Conservation (phyloP, 2,888 invertebrate genomes). For the Limenitis camilla region DNA sequence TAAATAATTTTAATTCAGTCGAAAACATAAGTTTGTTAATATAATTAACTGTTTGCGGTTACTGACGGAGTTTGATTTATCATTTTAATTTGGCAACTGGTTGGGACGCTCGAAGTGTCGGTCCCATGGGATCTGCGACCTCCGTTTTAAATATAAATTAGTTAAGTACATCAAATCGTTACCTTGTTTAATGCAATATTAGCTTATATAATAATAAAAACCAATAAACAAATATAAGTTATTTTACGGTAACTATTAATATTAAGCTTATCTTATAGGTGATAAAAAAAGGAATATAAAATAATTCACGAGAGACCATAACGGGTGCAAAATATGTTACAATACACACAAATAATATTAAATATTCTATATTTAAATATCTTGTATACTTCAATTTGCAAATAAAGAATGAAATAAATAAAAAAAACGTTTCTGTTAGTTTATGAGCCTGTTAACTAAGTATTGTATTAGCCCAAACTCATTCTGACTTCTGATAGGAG, state of each 20-base stretch:
- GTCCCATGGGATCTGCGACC: slow-evolving; percentile 45
- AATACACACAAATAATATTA: too few species aligned
- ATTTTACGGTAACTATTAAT: too few species aligned
- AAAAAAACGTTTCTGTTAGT: slow-evolving; percentile 20
- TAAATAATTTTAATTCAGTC: background rate
- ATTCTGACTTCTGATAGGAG: slow-evolving; percentile 30
- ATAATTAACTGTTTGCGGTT: slow-evolving; percentile 9
- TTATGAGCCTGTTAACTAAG: slow-evolving; percentile 24
- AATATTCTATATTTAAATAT: too few species aligned
- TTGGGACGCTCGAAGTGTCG: slow-evolving; percentile 52
- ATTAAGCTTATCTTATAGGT: too few species aligned
- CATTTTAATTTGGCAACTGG: slow-evolving; percentile 67
- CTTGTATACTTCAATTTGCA: background rate
- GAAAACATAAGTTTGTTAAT: background rate
- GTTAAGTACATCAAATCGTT: slow-evolving; percentile 55
- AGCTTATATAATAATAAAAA: slow-evolving; percentile 33
- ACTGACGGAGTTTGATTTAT: slow-evolving; percentile 68
- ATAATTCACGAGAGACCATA: too few species aligned
- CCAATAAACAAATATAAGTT: too few species aligned
- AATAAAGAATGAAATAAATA: slow-evolving; percentile 18
- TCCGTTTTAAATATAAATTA: slow-evolving; percentile 55
- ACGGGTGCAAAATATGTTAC: too few species aligned
- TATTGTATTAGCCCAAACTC: slow-evolving; percentile 33
- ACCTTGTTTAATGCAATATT: slow-evolving; percentile 37
- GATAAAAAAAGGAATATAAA: too few species aligned